These are phyloP conservation scores for Drosophila sproati DNA, from an alignment of 1,140 invertebrate species.

Conservation along the genomic window DNA sequence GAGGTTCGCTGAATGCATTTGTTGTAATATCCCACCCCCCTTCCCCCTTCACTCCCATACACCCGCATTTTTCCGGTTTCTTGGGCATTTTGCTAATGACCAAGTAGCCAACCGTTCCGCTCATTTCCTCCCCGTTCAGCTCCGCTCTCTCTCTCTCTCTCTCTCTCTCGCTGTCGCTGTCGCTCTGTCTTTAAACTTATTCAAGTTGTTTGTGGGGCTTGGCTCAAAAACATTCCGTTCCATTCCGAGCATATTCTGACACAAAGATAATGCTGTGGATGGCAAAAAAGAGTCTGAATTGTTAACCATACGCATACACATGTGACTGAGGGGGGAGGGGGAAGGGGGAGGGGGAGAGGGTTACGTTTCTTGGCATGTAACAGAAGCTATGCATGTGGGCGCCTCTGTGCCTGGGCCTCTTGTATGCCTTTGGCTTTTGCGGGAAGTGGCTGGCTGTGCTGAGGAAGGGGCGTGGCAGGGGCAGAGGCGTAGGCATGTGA, in stretches of 20 bases:
- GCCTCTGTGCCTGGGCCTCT: slow-evolving; percentile 2
- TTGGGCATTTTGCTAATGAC: slow-evolving; percentile 24
- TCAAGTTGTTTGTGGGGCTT: slow-evolving; percentile 29
- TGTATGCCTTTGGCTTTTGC: slow-evolving; percentile 38
- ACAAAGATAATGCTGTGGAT: slow-evolving; percentile 59
- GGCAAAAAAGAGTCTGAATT: slow-evolving; percentile 55
- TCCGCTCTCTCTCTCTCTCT: background rate
- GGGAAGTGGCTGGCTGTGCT: slow-evolving; percentile 1
- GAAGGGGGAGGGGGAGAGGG: too few species aligned
- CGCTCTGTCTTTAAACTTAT: slow-evolving; percentile 1
- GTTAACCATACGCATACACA: slow-evolving; percentile 29
- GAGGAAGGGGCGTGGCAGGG: background rate
- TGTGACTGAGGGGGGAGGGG: background rate
- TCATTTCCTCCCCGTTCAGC: background rate
- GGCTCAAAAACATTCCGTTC: slow-evolving; percentile 58
- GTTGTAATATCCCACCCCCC: too few species aligned
- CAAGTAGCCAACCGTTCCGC: background rate
- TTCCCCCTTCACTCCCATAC: background rate
- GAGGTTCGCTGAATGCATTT: too few species aligned
- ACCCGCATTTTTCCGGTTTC: background rate
- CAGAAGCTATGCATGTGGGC: slow-evolving; percentile 31
- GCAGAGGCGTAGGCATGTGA: slow-evolving; percentile 54
- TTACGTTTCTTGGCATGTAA: slow-evolving; percentile 27
- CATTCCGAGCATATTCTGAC: slow-evolving; percentile 55
- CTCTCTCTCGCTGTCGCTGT: too few species aligned